phyloP scores from a whole-genome alignment of 2,113 vertebrate genomes.

The Nestor notabilis region DNA sequence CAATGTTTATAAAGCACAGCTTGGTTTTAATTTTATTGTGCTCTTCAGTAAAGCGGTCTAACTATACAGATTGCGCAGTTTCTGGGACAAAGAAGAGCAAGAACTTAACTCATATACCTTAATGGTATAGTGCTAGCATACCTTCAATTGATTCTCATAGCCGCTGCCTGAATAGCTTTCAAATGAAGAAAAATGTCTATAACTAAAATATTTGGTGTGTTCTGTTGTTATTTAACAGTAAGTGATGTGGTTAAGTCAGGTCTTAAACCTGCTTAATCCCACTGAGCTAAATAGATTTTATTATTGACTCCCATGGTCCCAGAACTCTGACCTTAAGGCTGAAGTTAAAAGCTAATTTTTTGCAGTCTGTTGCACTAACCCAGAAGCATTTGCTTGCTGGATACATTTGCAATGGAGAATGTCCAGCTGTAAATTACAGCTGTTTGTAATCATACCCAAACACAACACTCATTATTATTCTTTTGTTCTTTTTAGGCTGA shows the following conservation, averaged over 20 bases:
- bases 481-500: slow-evolving; percentile 60
- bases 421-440: slow-evolving; percentile 67
- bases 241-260: slow-evolving; percentile 33
- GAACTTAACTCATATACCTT: slow-evolving; percentile 18
- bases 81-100: neutral
- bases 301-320: slow-evolving; percentile 44
- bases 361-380: slow-evolving; percentile 23
- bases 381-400: slow-evolving; percentile 40
- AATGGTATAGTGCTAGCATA: neutral
- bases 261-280: slow-evolving; percentile 59
- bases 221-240: slow-evolving; percentile 52
- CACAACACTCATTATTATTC: slow-evolving; percentile 57
- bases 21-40: slow-evolving; percentile 24
- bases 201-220: slow-evolving; percentile 28
- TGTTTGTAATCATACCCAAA: slow-evolving; percentile 53
- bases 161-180: neutral
- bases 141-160: neutral
- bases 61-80: neutral
- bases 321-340: slow-evolving; percentile 53
- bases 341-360: slow-evolving; percentile 54
- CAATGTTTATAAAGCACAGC: neutral
- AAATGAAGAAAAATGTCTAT: slow-evolving; percentile 25
- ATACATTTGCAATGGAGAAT: neutral
- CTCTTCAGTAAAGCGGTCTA: neutral
- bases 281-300: slow-evolving; percentile 57